Conservation (phyloP, 2,797 vertebrate genomes). For the Prunella strophiata region DNA sequence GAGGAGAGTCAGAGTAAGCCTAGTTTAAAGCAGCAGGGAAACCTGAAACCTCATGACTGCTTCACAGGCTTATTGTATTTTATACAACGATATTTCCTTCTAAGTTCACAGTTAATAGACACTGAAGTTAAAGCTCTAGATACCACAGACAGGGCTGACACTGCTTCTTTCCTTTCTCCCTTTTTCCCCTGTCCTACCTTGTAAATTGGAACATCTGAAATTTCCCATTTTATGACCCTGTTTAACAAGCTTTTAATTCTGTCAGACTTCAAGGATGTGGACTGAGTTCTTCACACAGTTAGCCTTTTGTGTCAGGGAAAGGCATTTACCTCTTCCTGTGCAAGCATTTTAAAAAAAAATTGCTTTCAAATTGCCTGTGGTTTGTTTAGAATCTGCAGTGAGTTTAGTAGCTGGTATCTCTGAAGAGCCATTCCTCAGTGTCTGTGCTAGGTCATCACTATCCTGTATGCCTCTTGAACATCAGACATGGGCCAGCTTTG, state of each 20-base stretch:
- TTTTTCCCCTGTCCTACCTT: not conserved
- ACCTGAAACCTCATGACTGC: not conserved
- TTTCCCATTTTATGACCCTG: not conserved
- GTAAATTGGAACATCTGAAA: not conserved
- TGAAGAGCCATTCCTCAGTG: not conserved
- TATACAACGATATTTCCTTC: not conserved
- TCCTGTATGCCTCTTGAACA: not conserved
- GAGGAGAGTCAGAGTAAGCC: not conserved
- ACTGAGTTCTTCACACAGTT: not conserved
- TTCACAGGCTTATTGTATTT: conserved; percentile 14
- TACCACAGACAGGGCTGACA: not conserved
- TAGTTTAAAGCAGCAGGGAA: conserved; percentile 18
- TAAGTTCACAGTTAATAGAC: not conserved
- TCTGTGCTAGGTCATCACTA: not conserved
- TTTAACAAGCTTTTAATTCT: not conserved
- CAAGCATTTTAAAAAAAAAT: not conserved
- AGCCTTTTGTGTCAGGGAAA: not conserved
- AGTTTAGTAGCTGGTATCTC: not conserved
- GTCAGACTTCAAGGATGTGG: not conserved
- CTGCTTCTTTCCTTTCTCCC: not conserved
- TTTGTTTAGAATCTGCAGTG: not conserved
- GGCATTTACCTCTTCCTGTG: not conserved
- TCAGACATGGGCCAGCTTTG: not conserved
- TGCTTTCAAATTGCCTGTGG: not conserved
- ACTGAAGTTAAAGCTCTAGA: not conserved